Conservation (phyloP, 1,140 invertebrate species). For the Drosophila erecta region DNA sequence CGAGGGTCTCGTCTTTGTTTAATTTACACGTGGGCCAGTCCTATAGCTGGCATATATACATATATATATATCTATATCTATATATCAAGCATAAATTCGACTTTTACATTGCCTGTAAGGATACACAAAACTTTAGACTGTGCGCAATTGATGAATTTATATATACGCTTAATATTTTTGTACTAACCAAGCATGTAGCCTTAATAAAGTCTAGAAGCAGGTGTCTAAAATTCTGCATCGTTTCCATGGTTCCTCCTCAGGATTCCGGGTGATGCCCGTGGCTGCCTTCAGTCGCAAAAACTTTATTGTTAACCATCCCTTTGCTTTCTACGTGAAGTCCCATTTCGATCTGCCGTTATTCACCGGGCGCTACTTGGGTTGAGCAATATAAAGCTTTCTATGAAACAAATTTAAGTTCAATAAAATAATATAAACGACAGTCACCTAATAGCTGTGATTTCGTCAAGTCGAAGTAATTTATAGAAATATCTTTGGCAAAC, state of each 20-base stretch:
- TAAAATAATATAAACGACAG: slow-evolving; percentile 35
- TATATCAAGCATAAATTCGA: slow-evolving; percentile 61
- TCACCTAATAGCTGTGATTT: slow-evolving; percentile 28
- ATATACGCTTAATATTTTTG: slow-evolving; percentile 21
- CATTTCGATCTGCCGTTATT: slow-evolving; percentile 46
- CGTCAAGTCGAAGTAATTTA: slow-evolving; percentile 36
- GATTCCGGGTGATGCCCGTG: slow-evolving; percentile 62
- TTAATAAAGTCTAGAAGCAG: slow-evolving; percentile 18
- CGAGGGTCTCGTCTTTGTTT: background rate
- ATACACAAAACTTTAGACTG: slow-evolving; percentile 24
- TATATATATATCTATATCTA: too few species aligned
- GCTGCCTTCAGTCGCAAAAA: slow-evolving; percentile 39
- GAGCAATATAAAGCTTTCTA: slow-evolving; percentile 1
- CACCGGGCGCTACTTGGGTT: slow-evolving; percentile 47
- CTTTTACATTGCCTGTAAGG: slow-evolving; percentile 30
- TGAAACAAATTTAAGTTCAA: slow-evolving; percentile 15
- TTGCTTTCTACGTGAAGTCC: slow-evolving; percentile 53
- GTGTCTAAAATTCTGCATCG: background rate
- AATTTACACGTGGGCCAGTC: too few species aligned
- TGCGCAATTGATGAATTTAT: slow-evolving; percentile 27
- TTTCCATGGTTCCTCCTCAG: slow-evolving; percentile 36
- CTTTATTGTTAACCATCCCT: slow-evolving; percentile 61
- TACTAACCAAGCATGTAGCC: slow-evolving; percentile 51
- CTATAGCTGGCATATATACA: slow-evolving; percentile 14
- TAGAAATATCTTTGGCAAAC: slow-evolving; percentile 54